Conservation (phyloP, 2,797 vertebrate genomes). For the Denticeps clupeoides region DNA sequence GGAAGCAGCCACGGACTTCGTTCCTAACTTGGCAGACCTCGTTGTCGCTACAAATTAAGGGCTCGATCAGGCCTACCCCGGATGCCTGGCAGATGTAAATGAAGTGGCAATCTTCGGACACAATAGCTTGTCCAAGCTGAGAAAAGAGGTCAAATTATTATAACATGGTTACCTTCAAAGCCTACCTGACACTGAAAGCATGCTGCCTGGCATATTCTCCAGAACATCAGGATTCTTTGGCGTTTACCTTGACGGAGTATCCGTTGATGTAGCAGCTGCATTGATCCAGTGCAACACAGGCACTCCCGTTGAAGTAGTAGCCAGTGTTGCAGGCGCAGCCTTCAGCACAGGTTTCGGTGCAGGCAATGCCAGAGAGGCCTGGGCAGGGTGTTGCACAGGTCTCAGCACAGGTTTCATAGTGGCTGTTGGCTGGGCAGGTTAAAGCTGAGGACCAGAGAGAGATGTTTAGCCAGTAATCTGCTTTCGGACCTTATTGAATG, state of each 20-base stretch:
- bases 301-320: slow-evolving; percentile 57
- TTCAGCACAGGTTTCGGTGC: slow-evolving; percentile 66
- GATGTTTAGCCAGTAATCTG: too few species aligned
- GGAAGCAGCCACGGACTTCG: not conserved
- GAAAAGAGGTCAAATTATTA: too few species aligned
- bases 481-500: too few species aligned
- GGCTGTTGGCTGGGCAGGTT: slow-evolving; percentile 60
- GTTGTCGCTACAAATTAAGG: not conserved
- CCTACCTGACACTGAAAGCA: too few species aligned
- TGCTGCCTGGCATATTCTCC: too few species aligned
- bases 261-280: slow-evolving; percentile 69
- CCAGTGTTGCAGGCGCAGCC: slow-evolving; percentile 67
- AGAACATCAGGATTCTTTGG: too few species aligned
- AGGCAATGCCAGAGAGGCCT: slow-evolving; percentile 44
- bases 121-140: not conserved
- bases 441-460: slow-evolving; percentile 50
- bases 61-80: not conserved
- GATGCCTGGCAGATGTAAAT: not conserved
- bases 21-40: not conserved
- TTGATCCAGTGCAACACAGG: slow-evolving; percentile 50
- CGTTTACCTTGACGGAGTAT: slow-evolving; percentile 61
- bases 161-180: too few species aligned
- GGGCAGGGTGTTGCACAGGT: slow-evolving; percentile 53
- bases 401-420: slow-evolving; percentile 61
- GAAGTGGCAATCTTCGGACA: not conserved